phyloP scores from a whole-genome alignment of 2,888 invertebrate genomes.

The Vesta saturnalis region DNA sequence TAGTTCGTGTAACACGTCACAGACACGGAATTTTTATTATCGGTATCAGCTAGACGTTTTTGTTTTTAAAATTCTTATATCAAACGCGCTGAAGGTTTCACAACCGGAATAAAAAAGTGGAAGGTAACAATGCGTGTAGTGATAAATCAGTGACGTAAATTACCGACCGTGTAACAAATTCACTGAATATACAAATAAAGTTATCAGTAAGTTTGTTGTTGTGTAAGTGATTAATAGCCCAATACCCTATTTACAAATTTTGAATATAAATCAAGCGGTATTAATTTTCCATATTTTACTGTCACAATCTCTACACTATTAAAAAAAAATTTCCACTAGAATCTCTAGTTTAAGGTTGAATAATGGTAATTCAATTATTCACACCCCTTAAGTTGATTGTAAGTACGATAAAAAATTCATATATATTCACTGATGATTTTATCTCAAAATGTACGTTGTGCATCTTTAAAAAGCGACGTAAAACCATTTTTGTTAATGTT shows the following conservation, averaged over 20 bases:
- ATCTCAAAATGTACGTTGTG: neutral
- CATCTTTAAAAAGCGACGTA: neutral
- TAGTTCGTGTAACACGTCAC: conserved; percentile 35
- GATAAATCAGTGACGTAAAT: conserved; percentile 26
- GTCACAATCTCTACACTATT: neutral
- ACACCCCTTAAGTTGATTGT: conserved; percentile 24
- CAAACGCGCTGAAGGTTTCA: neutral
- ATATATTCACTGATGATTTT: conserved; percentile 4
- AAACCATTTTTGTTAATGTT: neutral
- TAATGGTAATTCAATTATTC: conserved; percentile 33
- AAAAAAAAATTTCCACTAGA: conserved; percentile 15
- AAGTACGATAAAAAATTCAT: conserved; percentile 30
- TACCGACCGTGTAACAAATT: conserved; percentile 25
- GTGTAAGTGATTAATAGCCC: conserved; percentile 38
- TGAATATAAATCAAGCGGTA: conserved; percentile 35
- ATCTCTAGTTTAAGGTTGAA: conserved; percentile 26
- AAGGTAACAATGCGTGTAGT: conserved; percentile 16
- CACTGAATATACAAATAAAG: conserved; percentile 34
- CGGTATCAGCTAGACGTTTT: neutral
- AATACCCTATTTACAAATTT: conserved; percentile 37
- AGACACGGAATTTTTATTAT: conserved; percentile 31
- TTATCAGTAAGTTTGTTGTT: conserved; percentile 39
- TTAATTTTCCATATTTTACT: conserved; percentile 36
- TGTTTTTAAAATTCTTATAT: conserved; percentile 7
- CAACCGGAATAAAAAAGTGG: neutral